Base-by-base conservation (phyloP, 2,113 vertebrate species). In the Nycticorax nycticorax region DNA sequence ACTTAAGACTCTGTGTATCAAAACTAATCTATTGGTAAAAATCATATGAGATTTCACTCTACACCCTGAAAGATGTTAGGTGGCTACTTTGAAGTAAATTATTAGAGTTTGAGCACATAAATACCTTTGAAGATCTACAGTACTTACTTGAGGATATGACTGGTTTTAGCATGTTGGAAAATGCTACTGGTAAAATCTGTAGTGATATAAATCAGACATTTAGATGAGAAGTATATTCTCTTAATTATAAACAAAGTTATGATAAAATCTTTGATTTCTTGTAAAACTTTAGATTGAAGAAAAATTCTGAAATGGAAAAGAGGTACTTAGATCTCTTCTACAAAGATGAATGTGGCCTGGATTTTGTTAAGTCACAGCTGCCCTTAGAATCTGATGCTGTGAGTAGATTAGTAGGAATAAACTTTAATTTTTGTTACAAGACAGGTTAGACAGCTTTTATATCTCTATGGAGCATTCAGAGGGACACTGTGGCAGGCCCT, bases 341-440 rank as follows among this genome's bases (percentile, higher is more conserved):
- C 32, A 45, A 73, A 91, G 37, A 41, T 66, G 18, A 60, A n/a
- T 4, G 3, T 20, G 37, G 19, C 27, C 7, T 86, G 52, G 33
- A 15, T 84, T 79, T 93, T 79, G 26, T 64, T 55, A 78, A 57
- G 39, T 76, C 67, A 57, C 47, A 60, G 33, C 48, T 81, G 50
- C 74, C 32, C 66, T 94, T 92, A 48, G 67, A 94, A 53, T 76
- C 33, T 39, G 60, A 60, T 33, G 39, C 57, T 84, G 33, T 73
- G 30, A 73, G 37, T 47, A 94, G 83, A 83, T 88, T 88, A 85
- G 64, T 55, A 94, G 60, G 57, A 96, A 94, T 92, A 93, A 93
- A 93, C 55, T 94, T 88, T 92, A 64, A 96, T 94, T 98, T 97
- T 94, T 80, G 76, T 96, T 95, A 73, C 83, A 95, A 79, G 89